Base-by-base conservation (phyloP, 2,888 invertebrate genomes). In the Ceriagrion tenellum region DNA sequence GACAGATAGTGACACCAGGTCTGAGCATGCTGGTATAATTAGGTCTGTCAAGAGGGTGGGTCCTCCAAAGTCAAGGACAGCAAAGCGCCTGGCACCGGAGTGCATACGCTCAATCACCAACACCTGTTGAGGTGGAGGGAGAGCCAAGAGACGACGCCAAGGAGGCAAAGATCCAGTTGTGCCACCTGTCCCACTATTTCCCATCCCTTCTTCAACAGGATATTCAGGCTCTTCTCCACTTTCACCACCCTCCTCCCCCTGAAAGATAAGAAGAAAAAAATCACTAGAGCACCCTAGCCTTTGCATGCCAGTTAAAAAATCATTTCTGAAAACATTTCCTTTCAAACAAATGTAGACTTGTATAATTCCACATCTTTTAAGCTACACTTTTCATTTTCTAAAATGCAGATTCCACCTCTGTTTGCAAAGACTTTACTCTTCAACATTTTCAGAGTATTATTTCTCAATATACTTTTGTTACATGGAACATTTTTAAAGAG, bases 101-200 rank as follows among this genome's bases (percentile, higher is more conserved):
- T 99, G 99, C 98, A 99, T 99, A 95, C 99, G 97, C 96, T 99
- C 99, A 90, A 99, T 99, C 35, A 99, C 98, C 95, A 99, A 97
- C 96, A 98, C 98, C 96, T 97, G 97, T 95, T 99, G 98, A 96
- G 98, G 98, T 55, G 99, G 98, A 90, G 99, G 98, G 95, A 98
- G 98, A 95, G 98, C 98, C 96, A 99, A 97, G 95, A 99, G 97
- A 96, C 98, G 98, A 96, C 98, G 98, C 98, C 98, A 98, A 8
- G 98, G 98, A 47, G 96, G 95, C 16, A 96, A 95, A 18, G 40
- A 26, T 2, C 47, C 90, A 95, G 55, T 30, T 56, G 90, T n/a
- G n/a, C 81, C 59, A 35, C 89, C 89, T 12, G 55, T 20, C 13
- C 12, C 81, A 81, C 35, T 35, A 16, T 35, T 81, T 10, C 30